Conservation (phyloP, 2,888 invertebrate species). For the Ophraella communa region DNA sequence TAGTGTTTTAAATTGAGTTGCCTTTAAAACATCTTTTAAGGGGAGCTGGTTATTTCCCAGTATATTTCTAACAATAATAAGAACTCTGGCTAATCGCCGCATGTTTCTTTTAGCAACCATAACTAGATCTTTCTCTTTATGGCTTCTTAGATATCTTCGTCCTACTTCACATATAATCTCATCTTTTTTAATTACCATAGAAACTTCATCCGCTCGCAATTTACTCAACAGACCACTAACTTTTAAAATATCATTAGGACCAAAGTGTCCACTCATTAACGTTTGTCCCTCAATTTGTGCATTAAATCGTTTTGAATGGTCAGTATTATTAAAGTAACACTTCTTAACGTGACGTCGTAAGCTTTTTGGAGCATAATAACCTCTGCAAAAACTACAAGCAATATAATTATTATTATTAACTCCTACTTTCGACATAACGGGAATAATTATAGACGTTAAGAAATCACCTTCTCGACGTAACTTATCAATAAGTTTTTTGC, state of each 20-base stretch:
- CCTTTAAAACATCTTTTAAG: neutral
- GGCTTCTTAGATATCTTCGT: constrained; percentile 20
- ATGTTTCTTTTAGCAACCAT: constrained; percentile 35
- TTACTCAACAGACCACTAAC: constrained; percentile 28
- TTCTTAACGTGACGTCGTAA: neutral
- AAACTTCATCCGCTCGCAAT: constrained; percentile 34
- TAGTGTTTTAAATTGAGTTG: neutral
- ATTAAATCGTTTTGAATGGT: neutral
- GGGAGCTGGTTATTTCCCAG: neutral
- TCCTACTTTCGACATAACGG: neutral
- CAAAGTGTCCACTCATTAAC: constrained; percentile 32
- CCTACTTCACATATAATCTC: constrained; percentile 38
- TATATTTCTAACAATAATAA: constrained; percentile 7
- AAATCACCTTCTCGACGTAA: neutral
- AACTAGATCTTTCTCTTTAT: constrained; percentile 37
- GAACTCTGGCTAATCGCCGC: constrained; percentile 21
- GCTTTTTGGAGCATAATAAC: too few relatives aligned
- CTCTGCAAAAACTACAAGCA: too few relatives aligned
- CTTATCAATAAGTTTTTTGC: neutral
- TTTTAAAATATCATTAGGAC: constrained; percentile 32
- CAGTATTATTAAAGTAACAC: neutral
- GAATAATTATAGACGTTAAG: neutral
- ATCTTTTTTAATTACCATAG: constrained; percentile 36
- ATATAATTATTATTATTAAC: too few relatives aligned
- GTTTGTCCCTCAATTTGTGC: constrained; percentile 13